A percentile compares a stretch with the other conserved stretches of the same genome.
Conservation (phyloP, 2,113 vertebrate genomes). For the Pipra filicauda region DNA sequence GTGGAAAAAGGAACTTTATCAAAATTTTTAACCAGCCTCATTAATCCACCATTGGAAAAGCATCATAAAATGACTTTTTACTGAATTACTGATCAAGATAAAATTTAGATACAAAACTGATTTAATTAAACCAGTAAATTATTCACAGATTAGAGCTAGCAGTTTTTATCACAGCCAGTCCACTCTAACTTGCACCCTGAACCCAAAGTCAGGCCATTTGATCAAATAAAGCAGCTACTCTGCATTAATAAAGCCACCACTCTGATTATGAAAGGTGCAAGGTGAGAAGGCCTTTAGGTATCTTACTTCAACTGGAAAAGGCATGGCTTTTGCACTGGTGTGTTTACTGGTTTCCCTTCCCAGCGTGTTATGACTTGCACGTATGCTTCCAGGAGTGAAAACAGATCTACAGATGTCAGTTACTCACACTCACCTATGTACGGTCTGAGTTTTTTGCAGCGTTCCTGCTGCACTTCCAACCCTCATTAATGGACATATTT, state of each 20-base stretch:
- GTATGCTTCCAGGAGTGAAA: background rate
- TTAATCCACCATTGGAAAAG: background rate
- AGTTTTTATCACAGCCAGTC: background rate
- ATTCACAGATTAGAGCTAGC: background rate
- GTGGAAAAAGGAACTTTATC: background rate
- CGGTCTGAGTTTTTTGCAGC: rapidly evolving
- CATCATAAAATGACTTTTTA: background rate
- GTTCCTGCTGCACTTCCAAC: background rate
- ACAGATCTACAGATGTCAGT: background rate
- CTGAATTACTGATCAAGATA: background rate
- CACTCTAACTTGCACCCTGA: background rate
- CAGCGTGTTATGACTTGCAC: background rate
- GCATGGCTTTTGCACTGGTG: background rate
- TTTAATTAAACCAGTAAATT: background rate
- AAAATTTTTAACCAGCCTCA: background rate
- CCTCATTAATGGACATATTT: rapidly evolving
- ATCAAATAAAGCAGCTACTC: background rate
- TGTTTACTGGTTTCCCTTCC: background rate
- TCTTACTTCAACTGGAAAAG: background rate
- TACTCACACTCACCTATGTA: rapidly evolving
- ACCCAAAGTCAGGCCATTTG: background rate
- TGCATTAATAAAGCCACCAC: background rate
- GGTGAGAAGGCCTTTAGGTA: background rate
- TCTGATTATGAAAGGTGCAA: background rate
- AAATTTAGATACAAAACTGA: background rate